Percentiles rank a stretch among this genome's conserved stretches.
Evolutionary conservation across 2,888 invertebrate genomes (phyloP).

Genomic region (Sussaba pulchella): DNA sequence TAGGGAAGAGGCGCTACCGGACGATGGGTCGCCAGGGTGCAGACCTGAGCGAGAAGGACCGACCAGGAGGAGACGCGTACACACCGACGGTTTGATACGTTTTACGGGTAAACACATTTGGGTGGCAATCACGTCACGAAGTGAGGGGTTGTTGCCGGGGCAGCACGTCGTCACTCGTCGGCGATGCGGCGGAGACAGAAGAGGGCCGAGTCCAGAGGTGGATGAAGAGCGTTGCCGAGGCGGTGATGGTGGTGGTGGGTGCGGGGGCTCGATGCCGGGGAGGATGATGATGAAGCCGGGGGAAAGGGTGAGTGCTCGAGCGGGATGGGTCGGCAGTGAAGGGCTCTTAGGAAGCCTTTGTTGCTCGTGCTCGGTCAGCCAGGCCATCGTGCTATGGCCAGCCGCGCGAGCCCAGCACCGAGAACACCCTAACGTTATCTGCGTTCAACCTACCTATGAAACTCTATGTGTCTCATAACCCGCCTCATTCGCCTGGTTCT

Average conservation of each 20-base stretch:
- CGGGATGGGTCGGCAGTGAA: slow-evolving; percentile 72
- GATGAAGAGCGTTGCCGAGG: slow-evolving; percentile 64
- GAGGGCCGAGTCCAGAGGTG: slow-evolving; percentile 45
- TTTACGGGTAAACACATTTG: slow-evolving; percentile 84
- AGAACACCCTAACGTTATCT: slow-evolving; percentile 55
- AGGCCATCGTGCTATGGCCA: slow-evolving; percentile 62
- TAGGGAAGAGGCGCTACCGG: slow-evolving; percentile 59
- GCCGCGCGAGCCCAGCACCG: slow-evolving; percentile 56
- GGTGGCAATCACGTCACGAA: slow-evolving; percentile 82
- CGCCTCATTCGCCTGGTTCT: slow-evolving; percentile 76
- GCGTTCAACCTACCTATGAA: slow-evolving; percentile 44
- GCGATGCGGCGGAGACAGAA: slow-evolving; percentile 61
- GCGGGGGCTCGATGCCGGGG: slow-evolving; percentile 34
- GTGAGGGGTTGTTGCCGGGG: slow-evolving; percentile 72
- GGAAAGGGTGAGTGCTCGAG: slow-evolving; percentile 67
- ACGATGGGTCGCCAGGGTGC: slow-evolving; percentile 27
- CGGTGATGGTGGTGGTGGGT: no score
- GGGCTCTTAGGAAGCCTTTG: slow-evolving; percentile 83
- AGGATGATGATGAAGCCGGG: slow-evolving; percentile 50
- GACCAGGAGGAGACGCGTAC: slow-evolving; percentile 60
- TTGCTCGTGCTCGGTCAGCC: slow-evolving; percentile 77
- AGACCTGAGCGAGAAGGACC: slow-evolving; percentile 65
- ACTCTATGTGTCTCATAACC: slow-evolving; percentile 5
- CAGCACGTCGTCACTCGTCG: slow-evolving; percentile 59
- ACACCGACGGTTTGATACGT: slow-evolving; percentile 82